Evolutionary conservation across 2,888 invertebrate genomes (phyloP).

Genomic region (Netelia melanura): DNA sequence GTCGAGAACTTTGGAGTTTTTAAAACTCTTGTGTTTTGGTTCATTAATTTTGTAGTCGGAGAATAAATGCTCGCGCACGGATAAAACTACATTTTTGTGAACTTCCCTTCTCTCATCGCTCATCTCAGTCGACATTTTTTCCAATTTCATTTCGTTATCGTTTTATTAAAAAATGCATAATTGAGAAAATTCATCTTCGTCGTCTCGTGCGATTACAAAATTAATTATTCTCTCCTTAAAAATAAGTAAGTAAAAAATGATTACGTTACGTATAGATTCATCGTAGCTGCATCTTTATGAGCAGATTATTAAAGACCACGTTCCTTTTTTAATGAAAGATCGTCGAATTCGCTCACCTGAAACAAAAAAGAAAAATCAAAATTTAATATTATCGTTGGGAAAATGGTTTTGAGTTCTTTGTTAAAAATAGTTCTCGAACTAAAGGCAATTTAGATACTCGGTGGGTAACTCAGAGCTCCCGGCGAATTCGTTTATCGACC

Average conservation of each 20-base stretch:
- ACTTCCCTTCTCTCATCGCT: constrained; percentile 12
- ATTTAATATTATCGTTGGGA: not conserved
- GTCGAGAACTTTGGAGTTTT: constrained; percentile 36
- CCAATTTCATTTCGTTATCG: constrained; percentile 13
- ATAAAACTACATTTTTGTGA: constrained; percentile 26
- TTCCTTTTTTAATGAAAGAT: not conserved
- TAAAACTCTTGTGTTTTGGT: constrained; percentile 54
- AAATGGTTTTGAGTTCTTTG: not conserved
- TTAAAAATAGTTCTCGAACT: constrained; percentile 5
- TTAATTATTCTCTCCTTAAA: not conserved
- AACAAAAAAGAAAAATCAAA: constrained; percentile 44
- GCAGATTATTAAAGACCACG: no score
- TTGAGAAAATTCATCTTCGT: not conserved
- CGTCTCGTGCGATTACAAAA: not conserved
- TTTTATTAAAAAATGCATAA: constrained; percentile 22
- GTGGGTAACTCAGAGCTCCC: no score
- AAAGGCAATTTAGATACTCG: not conserved
- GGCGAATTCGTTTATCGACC: no score
- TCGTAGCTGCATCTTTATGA: not conserved
- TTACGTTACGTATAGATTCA: constrained; percentile 20
- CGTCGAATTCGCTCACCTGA: constrained; percentile 47
- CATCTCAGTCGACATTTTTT: constrained; percentile 25
- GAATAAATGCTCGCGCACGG: constrained; percentile 40
- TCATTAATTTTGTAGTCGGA: constrained; percentile 51
- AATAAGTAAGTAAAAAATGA: not conserved